Base-by-base conservation (phyloP, 2,797 vertebrate species). In the Muscicapa comitata region DNA sequence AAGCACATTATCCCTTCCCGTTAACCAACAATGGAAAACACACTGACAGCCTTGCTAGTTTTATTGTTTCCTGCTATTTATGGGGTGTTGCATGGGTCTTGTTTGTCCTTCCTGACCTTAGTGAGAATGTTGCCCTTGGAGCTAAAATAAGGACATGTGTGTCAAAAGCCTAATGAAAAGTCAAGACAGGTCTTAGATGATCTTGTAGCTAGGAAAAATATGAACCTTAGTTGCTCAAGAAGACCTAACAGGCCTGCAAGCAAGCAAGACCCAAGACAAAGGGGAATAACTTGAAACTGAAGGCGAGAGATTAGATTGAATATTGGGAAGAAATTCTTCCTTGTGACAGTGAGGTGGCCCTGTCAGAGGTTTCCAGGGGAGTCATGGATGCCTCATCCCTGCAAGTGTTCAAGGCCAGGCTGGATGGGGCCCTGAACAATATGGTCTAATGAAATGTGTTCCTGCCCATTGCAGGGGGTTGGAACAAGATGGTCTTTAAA, bases 1-100 rank as follows among this genome's bases (percentile, higher is more conserved):
- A 90, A 95, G 83, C 58, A 77, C 79, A 72, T 96, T 96, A 96
- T 88, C 43, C 70, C 24, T 82, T 96, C 72, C 79, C 87, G 95
- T 89, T 94, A 94, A 96, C 84, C 90, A 94, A 91, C 93, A 66
- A 21, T 95, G 43, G 77, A 79, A 95, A 42, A 47, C 63, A 35
- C 54, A 26, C 33, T 75, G 65, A 72, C 65, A 83, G 58, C 37
- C 43, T 86, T 55, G 68, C 51, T 77, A 20, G 7, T 91, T 76
- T 83, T 74, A 70, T 53, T 38, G 4, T 63, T 90, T 45, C 33
- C 63, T 66, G 29, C 21, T 80, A 48, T 92, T 93, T 89, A 70
- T 45, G 38, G 24, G 3, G 35, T 65, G 67, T 73, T 5, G 6
- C 17, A 13, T 3, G 23, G 51, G 19, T 79, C 57, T 83, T 0